A percentile compares a stretch with the other conserved stretches of the same genome.
Evolutionary conservation across 2,888 invertebrate species (phyloP).

Genomic region (Xestobium rufovillosum): DNA sequence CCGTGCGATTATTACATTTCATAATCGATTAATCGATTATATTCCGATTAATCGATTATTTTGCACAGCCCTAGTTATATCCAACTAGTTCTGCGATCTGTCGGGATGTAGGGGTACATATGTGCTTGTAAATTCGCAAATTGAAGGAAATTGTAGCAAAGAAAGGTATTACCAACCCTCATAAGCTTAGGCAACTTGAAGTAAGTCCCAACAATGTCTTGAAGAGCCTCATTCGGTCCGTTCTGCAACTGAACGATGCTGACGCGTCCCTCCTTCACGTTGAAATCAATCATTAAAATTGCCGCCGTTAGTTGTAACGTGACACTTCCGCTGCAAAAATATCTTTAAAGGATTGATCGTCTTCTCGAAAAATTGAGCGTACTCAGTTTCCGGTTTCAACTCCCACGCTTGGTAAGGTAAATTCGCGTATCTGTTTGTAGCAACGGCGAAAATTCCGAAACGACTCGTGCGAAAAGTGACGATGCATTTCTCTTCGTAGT

Average conservation of each 20-base stretch:
- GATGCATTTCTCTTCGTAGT: constrained; percentile 75
- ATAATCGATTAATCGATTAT: no score
- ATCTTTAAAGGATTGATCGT: background rate
- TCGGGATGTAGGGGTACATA: no score
- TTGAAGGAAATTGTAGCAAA: no score
- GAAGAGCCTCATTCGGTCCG: constrained; percentile 55
- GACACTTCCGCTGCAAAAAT: constrained; percentile 45
- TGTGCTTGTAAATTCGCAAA: no score
- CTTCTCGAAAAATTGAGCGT: constrained; percentile 26
- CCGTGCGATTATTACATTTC: no score
- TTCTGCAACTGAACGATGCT: constrained; percentile 48
- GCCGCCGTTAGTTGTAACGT: constrained; percentile 50
- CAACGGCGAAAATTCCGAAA: constrained; percentile 62
- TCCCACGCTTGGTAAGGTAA: constrained; percentile 86
- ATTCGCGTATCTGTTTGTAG: constrained; percentile 66
- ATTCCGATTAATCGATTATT: no score
- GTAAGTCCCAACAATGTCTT: constrained; percentile 52
- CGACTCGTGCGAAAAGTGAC: constrained; percentile 69
- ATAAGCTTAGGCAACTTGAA: constrained; percentile 54
- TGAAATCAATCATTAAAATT: constrained; percentile 50
- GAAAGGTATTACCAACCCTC: no score
- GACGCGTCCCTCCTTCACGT: constrained; percentile 45
- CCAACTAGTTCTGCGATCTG: no score
- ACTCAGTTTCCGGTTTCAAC: constrained; percentile 60
- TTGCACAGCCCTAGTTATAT: no score